Evolutionary conservation across 2,113 vertebrate species (phyloP), one percentile per base, ranked within the genome.

Genomic region (Murina feae): DNA sequence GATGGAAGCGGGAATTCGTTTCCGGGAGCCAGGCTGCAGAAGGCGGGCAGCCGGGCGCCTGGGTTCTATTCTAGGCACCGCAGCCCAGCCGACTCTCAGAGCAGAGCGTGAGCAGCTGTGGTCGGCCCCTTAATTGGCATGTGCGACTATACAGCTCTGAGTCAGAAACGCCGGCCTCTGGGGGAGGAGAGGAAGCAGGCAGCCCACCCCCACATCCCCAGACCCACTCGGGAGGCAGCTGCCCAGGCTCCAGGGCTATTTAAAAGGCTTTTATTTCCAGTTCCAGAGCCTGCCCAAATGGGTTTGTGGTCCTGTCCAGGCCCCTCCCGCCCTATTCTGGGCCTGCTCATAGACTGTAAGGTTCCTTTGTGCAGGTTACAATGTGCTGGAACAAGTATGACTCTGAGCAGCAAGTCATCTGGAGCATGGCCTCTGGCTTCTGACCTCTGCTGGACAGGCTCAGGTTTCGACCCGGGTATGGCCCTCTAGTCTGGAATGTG

Each of bases 31-130:
- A 12, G 51, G 85, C 79, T 86, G 75, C 37, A 2, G 65, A 81
- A 51, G 86, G 92, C 4, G 49, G 69, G 75, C 81, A 55, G 42
- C 85, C 0, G 12, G 37, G 88, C 37, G 55, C 91, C 95, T 82
- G 81, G 93, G 94, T 93, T 96, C 94, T 96, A 96, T 97, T 96
- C 84, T 86, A 44, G 95, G 95, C 90, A 18, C 1, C 2, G 42
- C 83, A 63, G 84, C 55, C 89, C 83, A 63, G 84, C 55, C 89
- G 95, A 72, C 93, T 39, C 76, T 86, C 53, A 66, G 86, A 39
- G 84, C 30, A 63, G 55, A 25, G 1, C 9, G 14, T 35, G 80
- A 94, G 84, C 95, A 96, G 94, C 93, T 97, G 96, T 42, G 94
- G 96, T 42, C 71, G 84, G 91, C 76, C 80, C 47, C 87, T 71